Base-by-base conservation (phyloP, 2,888 invertebrate species). In the Dione juno region DNA sequence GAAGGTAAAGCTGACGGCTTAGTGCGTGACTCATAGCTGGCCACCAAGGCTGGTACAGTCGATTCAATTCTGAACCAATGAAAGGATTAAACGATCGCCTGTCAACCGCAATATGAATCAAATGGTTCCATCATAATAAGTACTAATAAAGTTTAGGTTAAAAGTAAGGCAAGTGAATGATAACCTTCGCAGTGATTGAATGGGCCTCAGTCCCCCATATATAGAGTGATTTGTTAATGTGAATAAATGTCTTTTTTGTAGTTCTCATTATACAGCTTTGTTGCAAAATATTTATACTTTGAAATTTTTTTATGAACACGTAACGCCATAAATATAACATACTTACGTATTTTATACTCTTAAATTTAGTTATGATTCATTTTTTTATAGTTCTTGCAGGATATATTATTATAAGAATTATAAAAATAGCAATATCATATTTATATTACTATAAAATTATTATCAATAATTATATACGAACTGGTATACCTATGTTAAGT, bases 31-130 rank as follows among this genome's bases (percentile, higher is more conserved):
- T 78, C 78, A 78, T 61, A 53, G 71, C 73, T 77, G 86, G 80
- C 89, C 89, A 87, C 90, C 86, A 81, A 77, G 82, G 82, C 77
- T 81, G 78, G 80, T 74, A 74, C 75, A 76, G 76, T 77, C 76
- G 76, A 75, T 82, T 77, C 78, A 71, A 77, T 77, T 83, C 83
- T 80, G 81, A 81, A 79, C 82, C 83, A 86, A 84, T 86, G 84
- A 82, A 87, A 84, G 86, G 86, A 88, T 86, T 87, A 84, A 86
- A 85, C 82, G 84, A 82, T 81, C 79, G 82, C 81, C 81, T 80
- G 84, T 82, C 82, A 81, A 79, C 78, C 84, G 81, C 87, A 88
- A 89, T 88, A 87, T 82, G 86, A 88, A 87, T 87, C 85, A 86
- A 89, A 89, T 88, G 83, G 86, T 81, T 83, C 78, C 80, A 80